Evolutionary conservation across 2,888 invertebrate genomes (phyloP), one percentile per base, ranked within the genome.

Genomic region (Stenodema calcarata): DNA sequence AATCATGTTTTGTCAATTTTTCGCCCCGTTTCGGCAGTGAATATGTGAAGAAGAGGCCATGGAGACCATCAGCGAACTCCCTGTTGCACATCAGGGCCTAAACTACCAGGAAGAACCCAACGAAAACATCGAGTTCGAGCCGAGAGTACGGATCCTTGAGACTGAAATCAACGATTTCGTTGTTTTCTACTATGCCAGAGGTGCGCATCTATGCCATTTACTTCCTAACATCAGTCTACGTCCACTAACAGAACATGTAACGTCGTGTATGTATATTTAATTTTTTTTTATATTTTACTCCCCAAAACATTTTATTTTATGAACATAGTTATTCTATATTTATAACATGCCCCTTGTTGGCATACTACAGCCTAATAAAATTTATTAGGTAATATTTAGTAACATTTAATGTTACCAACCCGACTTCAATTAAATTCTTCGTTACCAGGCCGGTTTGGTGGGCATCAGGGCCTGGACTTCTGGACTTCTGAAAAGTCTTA

Each of bases 181-280:
- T 28, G 91, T 91, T 44, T 90, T 91, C 88, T 92, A 91, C 89
- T 90, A 90, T 28, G 90, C 90, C 50, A 88, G 90, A 81, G 90
- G 90, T 86, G 18, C 62, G 62, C 23, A 62, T 62, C 50, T 50
- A n/a, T 50, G 50, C n/a, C 0, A n/a, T 50, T n/a, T n/a, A 16
- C 50, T n/a, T n/a, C n/a, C 50, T n/a, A 18, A 16, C 50, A 16
- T 50, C 50, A 50, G n/a, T n/a, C 44, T 44, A n/a, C n/a, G n/a
- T 4, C 35, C 35, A 35, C 7, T 35, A 4, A 35, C 2, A 35
- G 35, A 35, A 35, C 35, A 7, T 35, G 7, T 35, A 35, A 35
- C 4, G 4, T 35, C 35, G 2, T 35, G 35, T 35, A 35, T 35
- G 35, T 35, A 35, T n/a, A n/a, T n/a, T n/a, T n/a, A n/a, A n/a